These are phyloP conservation scores for Zaprionus nigranus DNA, from an alignment of 1,140 invertebrate genomes.

Conservation along the genomic window DNA sequence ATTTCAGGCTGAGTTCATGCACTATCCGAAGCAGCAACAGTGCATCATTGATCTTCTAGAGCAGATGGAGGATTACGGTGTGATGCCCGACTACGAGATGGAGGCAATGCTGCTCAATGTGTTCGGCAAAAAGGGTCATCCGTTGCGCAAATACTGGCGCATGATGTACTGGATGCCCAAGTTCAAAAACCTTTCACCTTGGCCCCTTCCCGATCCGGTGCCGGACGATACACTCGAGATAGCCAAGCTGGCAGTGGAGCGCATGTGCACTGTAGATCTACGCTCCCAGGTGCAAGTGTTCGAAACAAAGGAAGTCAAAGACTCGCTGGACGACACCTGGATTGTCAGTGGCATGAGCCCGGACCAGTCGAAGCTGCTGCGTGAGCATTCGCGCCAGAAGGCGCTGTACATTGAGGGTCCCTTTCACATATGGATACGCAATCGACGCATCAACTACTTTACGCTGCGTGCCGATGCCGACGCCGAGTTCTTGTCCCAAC, in stretches of 20 bases:
- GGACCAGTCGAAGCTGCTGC: conserved; percentile 90
- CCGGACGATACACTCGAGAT: conserved; percentile 91
- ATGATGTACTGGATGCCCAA: conserved; percentile 99
- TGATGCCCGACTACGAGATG: conserved; percentile 96
- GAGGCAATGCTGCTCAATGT: conserved; percentile 92
- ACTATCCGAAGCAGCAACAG: conserved; percentile 97
- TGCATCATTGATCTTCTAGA: conserved; percentile 92
- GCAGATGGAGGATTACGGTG: conserved; percentile 86
- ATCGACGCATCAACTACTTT: conserved; percentile 93
- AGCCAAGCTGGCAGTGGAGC: conserved; percentile 93
- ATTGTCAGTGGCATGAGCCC: conserved; percentile 95
- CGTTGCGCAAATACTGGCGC: conserved; percentile 93
- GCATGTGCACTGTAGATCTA: conserved; percentile 95
- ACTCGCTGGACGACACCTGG: conserved; percentile 96
- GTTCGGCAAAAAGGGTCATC: conserved; percentile 92
- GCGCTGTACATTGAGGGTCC: conserved; percentile 95
- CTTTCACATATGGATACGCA: conserved; percentile 91
- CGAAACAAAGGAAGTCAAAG: conserved; percentile 89
- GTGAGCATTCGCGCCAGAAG: conserved; percentile 88
- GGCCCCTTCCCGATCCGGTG: conserved; percentile 91
- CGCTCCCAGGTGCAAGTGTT: conserved; percentile 89
- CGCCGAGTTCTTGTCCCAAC: conserved; percentile 63
- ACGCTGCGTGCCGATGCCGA: conserved; percentile 89
- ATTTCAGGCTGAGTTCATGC: conserved; percentile 94
- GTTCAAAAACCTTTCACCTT: conserved; percentile 96